Evolutionary conservation across 2,888 invertebrate species (phyloP).

Genomic region (Margaritifera margaritifera): DNA sequence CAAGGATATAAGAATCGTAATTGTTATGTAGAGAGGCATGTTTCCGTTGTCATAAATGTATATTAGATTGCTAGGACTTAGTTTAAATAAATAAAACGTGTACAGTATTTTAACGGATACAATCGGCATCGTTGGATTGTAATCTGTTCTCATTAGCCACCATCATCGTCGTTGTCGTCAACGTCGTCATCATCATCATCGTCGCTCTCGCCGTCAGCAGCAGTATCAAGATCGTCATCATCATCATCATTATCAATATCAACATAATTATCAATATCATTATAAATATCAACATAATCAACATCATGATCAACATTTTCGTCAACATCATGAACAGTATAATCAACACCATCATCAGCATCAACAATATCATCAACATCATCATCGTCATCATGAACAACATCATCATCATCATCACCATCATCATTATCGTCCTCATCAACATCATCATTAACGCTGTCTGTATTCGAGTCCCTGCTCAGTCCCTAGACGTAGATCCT

Average conservation of each 20-base stretch:
- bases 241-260: slow-evolving; percentile 11
- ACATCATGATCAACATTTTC: slow-evolving; percentile 8
- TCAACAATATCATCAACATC: slow-evolving; percentile 11
- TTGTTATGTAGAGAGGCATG: too few relatives aligned
- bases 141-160: background rate
- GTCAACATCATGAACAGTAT: slow-evolving; percentile 8
- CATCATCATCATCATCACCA: slow-evolving; percentile 21
- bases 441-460: slow-evolving; percentile 21
- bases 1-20: too few relatives aligned
- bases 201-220: slow-evolving; percentile 4
- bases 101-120: too few relatives aligned
- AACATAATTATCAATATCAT: slow-evolving; percentile 6
- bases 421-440: slow-evolving; percentile 21
- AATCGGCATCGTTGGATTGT: too few relatives aligned
- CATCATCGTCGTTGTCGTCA: slow-evolving; percentile 12
- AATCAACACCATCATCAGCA: slow-evolving; percentile 7
- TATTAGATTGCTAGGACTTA: too few relatives aligned
- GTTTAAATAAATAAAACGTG: too few relatives aligned
- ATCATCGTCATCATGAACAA: slow-evolving; percentile 14
- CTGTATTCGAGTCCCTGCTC: too few relatives aligned
- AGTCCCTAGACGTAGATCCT: too few relatives aligned
- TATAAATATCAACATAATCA: background rate
- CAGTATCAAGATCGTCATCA: slow-evolving; percentile 3
- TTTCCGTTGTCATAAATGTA: too few relatives aligned
- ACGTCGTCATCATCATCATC: slow-evolving; percentile 12